Percentiles rank a stretch among this genome's conserved stretches.
phyloP scores from a whole-genome alignment of 2,888 invertebrate species.

The Mythimna vitellina region DNA sequence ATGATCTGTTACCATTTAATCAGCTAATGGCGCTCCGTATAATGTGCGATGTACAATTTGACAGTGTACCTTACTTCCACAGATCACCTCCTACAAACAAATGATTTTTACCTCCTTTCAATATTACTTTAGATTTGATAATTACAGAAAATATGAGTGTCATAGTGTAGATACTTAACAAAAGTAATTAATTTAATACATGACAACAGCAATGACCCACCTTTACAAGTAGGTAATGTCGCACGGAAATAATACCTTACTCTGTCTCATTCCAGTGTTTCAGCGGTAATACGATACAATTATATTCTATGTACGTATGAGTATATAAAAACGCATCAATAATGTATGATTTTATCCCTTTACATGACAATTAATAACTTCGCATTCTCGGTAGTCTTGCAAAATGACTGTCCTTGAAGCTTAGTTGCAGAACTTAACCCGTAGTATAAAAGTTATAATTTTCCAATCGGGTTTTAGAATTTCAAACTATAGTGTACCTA shows the following conservation, averaged over 20 bases:
- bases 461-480: conserved; percentile 23
- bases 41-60: too few relatives aligned
- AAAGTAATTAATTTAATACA: conserved; percentile 21
- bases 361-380: conserved; percentile 31
- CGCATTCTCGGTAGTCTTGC: conserved; percentile 40
- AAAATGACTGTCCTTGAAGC: conserved; percentile 30
- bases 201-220: conserved; percentile 1
- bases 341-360: conserved; percentile 22
- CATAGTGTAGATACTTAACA: background rate
- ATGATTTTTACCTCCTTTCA: background rate
- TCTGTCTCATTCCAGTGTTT: conserved; percentile 13
- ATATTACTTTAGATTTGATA: background rate
- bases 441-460: conserved; percentile 36
- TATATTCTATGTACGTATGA: conserved; percentile 8
- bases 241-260: conserved; percentile 25
- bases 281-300: conserved; percentile 24
- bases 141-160: conserved; percentile 6
- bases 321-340: conserved; percentile 37
- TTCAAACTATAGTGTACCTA: conserved; percentile 15
- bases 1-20: too few relatives aligned
- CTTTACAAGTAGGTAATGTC: background rate
- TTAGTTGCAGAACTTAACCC: background rate
- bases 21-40: too few relatives aligned
- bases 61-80: too few relatives aligned
- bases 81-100: background rate